Conservation (phyloP, 2,888 invertebrate species). For the Amblyteles armatorius region DNA sequence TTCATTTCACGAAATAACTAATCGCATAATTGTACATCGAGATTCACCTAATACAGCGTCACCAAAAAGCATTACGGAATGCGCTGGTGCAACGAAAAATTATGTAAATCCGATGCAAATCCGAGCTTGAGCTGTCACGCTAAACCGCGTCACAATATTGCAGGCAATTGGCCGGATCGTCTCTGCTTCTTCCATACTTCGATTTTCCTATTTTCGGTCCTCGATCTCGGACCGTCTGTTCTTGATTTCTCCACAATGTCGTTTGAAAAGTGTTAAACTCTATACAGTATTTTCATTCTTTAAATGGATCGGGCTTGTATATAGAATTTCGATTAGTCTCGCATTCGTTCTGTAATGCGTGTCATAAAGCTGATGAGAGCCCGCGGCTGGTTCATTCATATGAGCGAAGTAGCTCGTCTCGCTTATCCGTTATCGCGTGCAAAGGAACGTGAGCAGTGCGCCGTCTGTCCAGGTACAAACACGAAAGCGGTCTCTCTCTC, state of each 20-base stretch:
- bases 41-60: constrained; percentile 43
- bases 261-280: background rate
- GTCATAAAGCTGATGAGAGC: background rate
- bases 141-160: constrained; percentile 84
- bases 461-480: constrained; percentile 41
- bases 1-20: constrained; percentile 21
- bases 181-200: constrained; percentile 70
- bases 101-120: constrained; percentile 84
- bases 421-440: constrained; percentile 64
- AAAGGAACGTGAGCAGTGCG: constrained; percentile 39
- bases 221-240: background rate
- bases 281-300: constrained; percentile 3
- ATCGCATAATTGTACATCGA: constrained; percentile 30
- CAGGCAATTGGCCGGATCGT: constrained; percentile 82
- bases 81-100: constrained; percentile 81
- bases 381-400: constrained; percentile 60
- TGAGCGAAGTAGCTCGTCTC: constrained; percentile 31
- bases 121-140: constrained; percentile 79
- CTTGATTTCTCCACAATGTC: constrained; percentile 5
- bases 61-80: constrained; percentile 68
- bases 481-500: constrained; percentile 27
- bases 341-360: background rate
- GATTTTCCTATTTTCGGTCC: constrained; percentile 34
- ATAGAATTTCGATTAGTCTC: constrained; percentile 7
- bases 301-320: background rate